Evolutionary conservation across 1,140 invertebrate species (phyloP).

Genomic region (Pseudomyrmex flavicornis): DNA sequence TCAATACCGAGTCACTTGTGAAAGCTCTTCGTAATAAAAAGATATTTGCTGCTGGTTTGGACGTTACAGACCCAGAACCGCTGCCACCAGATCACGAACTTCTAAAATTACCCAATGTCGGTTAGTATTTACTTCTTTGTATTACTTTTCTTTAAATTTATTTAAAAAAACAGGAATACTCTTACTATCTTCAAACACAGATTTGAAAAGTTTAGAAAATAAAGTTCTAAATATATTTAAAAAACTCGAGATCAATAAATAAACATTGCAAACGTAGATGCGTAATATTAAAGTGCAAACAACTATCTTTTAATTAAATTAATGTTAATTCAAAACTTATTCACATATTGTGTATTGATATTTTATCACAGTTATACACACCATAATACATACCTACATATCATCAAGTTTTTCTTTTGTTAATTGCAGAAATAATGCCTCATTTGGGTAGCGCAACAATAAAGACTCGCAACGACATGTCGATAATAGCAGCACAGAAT

Average conservation of each 20-base stretch:
- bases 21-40: constrained; percentile 89
- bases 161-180: neutral
- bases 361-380: constrained; percentile 26
- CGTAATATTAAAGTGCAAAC: no score
- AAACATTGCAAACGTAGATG: no score
- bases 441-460: constrained; percentile 95
- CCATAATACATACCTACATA: constrained; percentile 25
- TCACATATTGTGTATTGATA: neutral
- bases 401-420: constrained; percentile 26
- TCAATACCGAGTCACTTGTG: constrained; percentile 92
- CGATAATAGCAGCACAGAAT: constrained; percentile 91
- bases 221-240: no score
- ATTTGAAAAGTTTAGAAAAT: neutral
- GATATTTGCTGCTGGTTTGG: constrained; percentile 95
- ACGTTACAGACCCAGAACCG: constrained; percentile 96
- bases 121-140: constrained; percentile 83
- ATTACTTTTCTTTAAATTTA: neutral
- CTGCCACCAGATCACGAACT: constrained; percentile 91
- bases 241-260: no score
- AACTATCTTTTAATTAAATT: no score
- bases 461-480: constrained; percentile 92
- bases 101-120: constrained; percentile 91
- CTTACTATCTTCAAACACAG: neutral
- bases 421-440: constrained; percentile 90
- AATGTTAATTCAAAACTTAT: constrained; percentile 15